Percentiles rank a stretch among this genome's conserved stretches.
Evolutionary conservation across 2,113 vertebrate species (phyloP).

Genomic region (Electrona antarctica): DNA sequence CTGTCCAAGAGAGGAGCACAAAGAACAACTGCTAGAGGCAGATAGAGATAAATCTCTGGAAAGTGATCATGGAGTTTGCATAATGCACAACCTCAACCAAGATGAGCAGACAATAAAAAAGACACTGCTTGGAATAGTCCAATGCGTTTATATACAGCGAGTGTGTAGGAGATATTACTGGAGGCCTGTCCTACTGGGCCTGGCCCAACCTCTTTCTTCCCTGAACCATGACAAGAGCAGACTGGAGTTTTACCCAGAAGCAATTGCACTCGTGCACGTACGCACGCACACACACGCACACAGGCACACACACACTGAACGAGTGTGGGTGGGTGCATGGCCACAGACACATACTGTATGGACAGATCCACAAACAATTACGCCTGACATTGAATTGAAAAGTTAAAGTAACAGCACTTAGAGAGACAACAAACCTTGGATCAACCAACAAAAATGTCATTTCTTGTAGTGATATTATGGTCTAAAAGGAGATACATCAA

Average conservation of each 20-base stretch:
- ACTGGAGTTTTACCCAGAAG: constrained; percentile 42
- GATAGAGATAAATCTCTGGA: constrained; percentile 13
- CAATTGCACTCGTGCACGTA: constrained; percentile 16
- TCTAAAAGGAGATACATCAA: no score
- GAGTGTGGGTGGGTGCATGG: no score
- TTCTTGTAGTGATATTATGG: no score
- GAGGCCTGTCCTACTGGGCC: constrained; percentile 28
- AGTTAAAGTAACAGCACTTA: no score
- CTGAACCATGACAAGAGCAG: constrained; percentile 33
- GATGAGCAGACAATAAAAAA: constrained; percentile 3
- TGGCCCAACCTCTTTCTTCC: constrained; percentile 28
- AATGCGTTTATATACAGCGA: background rate
- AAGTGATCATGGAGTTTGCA: constrained; percentile 29
- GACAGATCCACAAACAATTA: background rate
- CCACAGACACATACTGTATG: no score
- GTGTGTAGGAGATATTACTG: background rate
- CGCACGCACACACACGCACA: background rate
- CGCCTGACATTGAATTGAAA: background rate
- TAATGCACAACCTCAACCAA: constrained; percentile 6
- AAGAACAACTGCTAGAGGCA: background rate
- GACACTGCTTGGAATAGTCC: background rate
- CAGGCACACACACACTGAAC: background rate
- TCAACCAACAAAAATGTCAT: no score
- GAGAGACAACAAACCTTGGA: no score
- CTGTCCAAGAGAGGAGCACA: constrained; percentile 4